A percentile compares a stretch with the other conserved stretches of the same genome.
These are phyloP conservation scores for Pocillopora damicornis DNA, from an alignment of 64 coral and sea anemone genomes.

Conservation along the genomic window DNA sequence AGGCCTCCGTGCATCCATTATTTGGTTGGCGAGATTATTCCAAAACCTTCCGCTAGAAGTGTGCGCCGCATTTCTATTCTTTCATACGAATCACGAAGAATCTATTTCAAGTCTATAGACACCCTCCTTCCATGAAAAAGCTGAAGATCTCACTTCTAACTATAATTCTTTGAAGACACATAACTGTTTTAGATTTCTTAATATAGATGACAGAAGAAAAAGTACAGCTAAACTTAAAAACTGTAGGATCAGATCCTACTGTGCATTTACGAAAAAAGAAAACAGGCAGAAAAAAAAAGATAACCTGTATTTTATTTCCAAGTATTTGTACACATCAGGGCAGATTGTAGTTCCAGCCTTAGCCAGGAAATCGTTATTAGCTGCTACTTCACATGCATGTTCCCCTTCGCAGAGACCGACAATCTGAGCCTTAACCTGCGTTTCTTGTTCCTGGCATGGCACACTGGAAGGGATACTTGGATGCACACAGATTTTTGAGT, in stretches of 20 bases:
- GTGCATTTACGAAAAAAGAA: too few species aligned
- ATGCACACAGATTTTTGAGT: slow-evolving; percentile 21
- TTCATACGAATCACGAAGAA: too few species aligned
- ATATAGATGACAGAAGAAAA: too few species aligned
- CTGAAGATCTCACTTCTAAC: too few species aligned
- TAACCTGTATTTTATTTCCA: slow-evolving; percentile 49
- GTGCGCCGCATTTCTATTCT: too few species aligned
- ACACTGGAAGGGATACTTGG: slow-evolving; percentile 24
- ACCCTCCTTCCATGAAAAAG: too few species aligned
- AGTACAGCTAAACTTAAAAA: too few species aligned
- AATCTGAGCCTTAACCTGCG: slow-evolving; percentile 35
- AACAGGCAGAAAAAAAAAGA: neutral
- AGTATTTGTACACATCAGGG: slow-evolving; percentile 45
- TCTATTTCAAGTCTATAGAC: too few species aligned
- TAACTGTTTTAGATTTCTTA: too few species aligned
- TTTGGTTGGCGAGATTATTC: neutral
- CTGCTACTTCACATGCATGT: slow-evolving; percentile 41
- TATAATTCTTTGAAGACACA: too few species aligned
- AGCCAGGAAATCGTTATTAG: slow-evolving; percentile 45
- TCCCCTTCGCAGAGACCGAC: slow-evolving; percentile 50
- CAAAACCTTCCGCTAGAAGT: neutral
- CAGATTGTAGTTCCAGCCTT: slow-evolving; percentile 56
- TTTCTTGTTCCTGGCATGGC: slow-evolving; percentile 34
- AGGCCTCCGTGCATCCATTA: neutral
- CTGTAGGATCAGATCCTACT: too few species aligned